phyloP scores from a whole-genome alignment of 2,797 vertebrate genomes.

The Darevskia nairensis region DNA sequence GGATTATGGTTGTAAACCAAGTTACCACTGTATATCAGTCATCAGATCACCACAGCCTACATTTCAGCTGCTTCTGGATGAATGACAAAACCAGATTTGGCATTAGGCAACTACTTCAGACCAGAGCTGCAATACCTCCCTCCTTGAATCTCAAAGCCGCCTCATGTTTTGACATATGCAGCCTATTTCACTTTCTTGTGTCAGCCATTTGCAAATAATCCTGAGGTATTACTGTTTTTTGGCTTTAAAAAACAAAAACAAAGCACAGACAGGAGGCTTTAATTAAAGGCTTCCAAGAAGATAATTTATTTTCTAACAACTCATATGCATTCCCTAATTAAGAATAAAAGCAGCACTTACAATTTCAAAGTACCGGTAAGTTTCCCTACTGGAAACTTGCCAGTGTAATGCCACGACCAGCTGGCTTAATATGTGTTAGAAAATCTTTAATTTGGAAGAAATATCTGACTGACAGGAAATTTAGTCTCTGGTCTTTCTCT shows the following conservation, averaged over 20 bases:
- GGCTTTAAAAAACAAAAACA: not conserved
- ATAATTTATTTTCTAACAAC: slow-evolving; percentile 17
- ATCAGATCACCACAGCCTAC: not conserved
- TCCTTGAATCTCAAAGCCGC: not conserved
- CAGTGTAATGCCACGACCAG: not conserved
- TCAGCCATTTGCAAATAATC: no score
- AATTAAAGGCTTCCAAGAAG: slow-evolving; percentile 8
- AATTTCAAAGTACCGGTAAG: not conserved
- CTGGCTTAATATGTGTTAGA: not conserved
- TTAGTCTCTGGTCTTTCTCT: not conserved
- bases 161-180: not conserved
- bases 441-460: not conserved
- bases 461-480: slow-evolving; percentile 1
- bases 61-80: slow-evolving; percentile 18
- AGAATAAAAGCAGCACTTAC: not conserved
- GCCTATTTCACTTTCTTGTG: not conserved
- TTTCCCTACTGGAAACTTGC: slow-evolving; percentile 5
- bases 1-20: no score
- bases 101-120: not conserved
- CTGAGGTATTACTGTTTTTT: slow-evolving; percentile 23
- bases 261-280: not conserved
- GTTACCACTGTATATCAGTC: slow-evolving; percentile 7
- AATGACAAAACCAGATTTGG: not conserved
- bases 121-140: accelerated
- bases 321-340: slow-evolving; percentile 10